phyloP scores from a whole-genome alignment of 1,140 invertebrate genomes.

The Pararge aegeria region DNA sequence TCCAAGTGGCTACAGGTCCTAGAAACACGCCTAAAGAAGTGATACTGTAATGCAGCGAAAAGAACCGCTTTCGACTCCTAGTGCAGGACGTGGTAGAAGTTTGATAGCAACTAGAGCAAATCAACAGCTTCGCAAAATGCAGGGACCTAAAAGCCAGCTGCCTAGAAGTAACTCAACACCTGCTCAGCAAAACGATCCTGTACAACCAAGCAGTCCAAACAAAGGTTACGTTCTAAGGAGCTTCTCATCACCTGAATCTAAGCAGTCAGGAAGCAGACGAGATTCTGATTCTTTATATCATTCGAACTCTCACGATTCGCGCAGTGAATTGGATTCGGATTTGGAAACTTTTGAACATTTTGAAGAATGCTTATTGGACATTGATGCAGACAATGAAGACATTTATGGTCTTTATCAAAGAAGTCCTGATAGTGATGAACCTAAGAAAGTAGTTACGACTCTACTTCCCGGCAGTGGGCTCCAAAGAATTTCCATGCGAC shows the following conservation, averaged over 20 bases:
- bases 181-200: constrained; percentile 45
- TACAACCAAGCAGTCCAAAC: constrained; percentile 27
- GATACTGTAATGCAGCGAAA: constrained; percentile 56
- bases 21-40: constrained; percentile 39
- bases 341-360: constrained; percentile 67
- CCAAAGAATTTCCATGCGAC: constrained; percentile 56
- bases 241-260: constrained; percentile 64
- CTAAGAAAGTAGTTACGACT: constrained; percentile 56
- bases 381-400: constrained; percentile 63
- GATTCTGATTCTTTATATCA: constrained; percentile 55
- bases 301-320: constrained; percentile 53
- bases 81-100: constrained; percentile 51
- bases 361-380: constrained; percentile 67
- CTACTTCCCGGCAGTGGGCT: constrained; percentile 64
- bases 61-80: constrained; percentile 41
- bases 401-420: constrained; percentile 43
- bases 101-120: constrained; percentile 63
- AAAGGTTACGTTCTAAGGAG: constrained; percentile 58
- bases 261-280: constrained; percentile 42
- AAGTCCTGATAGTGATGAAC: constrained; percentile 53
- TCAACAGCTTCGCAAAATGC: constrained; percentile 59
- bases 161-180: constrained; percentile 68
- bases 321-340: constrained; percentile 67
- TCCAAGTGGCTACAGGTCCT: constrained; percentile 44
- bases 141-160: constrained; percentile 46